phyloP scores from a whole-genome alignment of 2,797 vertebrate species.

The Xerus rutilus region DNA sequence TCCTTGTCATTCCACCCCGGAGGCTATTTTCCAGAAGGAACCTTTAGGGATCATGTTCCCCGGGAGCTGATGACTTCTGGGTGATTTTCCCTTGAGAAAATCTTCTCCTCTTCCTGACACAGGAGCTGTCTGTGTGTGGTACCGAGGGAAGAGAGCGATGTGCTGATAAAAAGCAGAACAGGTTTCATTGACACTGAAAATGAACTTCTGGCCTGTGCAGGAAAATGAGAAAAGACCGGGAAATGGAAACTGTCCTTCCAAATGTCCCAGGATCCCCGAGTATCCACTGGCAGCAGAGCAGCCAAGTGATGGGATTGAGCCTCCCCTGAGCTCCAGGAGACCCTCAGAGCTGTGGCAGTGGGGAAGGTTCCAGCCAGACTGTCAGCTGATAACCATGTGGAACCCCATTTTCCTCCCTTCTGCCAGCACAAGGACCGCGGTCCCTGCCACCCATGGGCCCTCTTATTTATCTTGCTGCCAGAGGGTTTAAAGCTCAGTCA shows the following conservation, averaged over 20 bases:
- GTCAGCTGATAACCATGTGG: not conserved
- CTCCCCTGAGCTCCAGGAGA: not conserved
- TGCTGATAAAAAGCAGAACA: not conserved
- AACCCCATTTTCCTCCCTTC: not conserved
- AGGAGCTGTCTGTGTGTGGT: not conserved
- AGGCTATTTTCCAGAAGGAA: not conserved
- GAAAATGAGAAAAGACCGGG: not conserved
- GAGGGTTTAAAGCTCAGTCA: not conserved
- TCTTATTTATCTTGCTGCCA: not conserved
- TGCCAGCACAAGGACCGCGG: too few relatives aligned
- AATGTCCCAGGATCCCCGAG: not conserved
- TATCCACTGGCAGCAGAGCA: too few relatives aligned
- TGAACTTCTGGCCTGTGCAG: not conserved
- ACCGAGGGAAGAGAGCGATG: not conserved
- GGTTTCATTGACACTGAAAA: not conserved
- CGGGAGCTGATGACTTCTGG: not conserved
- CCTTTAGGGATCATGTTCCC: not conserved
- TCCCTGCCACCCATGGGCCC: too few relatives aligned
- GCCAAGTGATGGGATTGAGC: accelerated
- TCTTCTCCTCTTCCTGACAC: not conserved
- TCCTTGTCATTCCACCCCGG: not conserved
- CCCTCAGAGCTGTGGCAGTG: too few relatives aligned
- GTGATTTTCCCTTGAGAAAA: not conserved
- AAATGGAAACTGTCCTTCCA: not conserved
- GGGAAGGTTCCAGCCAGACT: not conserved